Evolutionary conservation across 1,140 invertebrate species (phyloP), one percentile per base, ranked within the genome.

Genomic region (Brachionus koreanus): DNA sequence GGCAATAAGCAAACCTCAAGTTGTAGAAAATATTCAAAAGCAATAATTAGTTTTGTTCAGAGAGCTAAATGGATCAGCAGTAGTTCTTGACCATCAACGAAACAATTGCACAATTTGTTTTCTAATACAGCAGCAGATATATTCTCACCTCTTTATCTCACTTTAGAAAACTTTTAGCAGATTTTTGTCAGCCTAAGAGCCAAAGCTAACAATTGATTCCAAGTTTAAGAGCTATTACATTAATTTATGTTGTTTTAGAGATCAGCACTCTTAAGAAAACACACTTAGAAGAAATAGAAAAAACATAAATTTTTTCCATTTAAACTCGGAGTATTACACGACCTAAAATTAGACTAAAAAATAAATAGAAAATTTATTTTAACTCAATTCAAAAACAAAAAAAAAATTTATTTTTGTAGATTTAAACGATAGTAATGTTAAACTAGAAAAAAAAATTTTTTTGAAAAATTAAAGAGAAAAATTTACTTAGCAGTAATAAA

Each of bases 251-350:
- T 69, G 35, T 69, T 69, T 69, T 69, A 37, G 37, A 69, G 35
- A 69, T 65, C 33, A 65, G 25, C 63, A 37, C 63, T 37, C 63
- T 65, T 65, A 65, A 65, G 10, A 65, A 65, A 65, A 65, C 25
- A 33, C 63, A 29, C 29, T 3, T 7, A 37, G 6, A 37, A 13
- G 5, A n/a, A 33, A 33, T 29, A 65, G 9, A 6, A 65, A n/a
- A 65, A 65, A 33, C 63, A 65, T 9, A 57, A 57, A 25, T 57
- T 57, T 57, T 57, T 29, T 29, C 7, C 19, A 57, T 57, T 57
- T 57, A 57, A 57, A 57, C 49, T 57, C 9, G 5, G 5, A 23
- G 49, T 19, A 9, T 3, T 19, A 19, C 19, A 25, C 16, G 5
- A 9, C 49, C 49, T 19, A 57, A 57, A 57, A 25, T 57, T 57